phyloP scores from a whole-genome alignment of 2,113 vertebrate genomes.

The Chloropsis cyanopogon region DNA sequence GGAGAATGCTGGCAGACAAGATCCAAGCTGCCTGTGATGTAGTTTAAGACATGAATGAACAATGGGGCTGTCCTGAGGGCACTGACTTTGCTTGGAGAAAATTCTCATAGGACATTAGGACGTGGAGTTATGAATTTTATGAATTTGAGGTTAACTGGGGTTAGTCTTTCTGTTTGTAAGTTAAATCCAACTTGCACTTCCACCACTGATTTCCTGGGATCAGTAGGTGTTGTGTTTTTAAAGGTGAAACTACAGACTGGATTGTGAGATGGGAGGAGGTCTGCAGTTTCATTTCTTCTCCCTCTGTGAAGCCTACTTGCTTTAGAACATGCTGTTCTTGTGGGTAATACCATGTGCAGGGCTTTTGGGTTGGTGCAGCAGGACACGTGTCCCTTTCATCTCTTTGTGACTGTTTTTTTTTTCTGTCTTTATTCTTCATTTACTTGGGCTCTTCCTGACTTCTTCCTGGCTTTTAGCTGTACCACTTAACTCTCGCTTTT shows the following conservation, averaged over 20 bases:
- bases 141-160: slow-evolving; percentile 12
- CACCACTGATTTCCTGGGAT: neutral
- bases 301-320: neutral
- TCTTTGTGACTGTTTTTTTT: neutral
- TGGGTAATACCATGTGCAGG: neutral
- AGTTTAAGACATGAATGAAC: neutral
- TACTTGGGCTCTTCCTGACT: neutral
- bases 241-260: neutral
- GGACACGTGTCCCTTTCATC: neutral
- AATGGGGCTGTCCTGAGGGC: neutral
- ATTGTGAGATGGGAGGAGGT: neutral
- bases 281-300: neutral
- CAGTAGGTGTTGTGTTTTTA: neutral
- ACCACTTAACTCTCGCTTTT: neutral
- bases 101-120: neutral
- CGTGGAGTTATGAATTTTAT: slow-evolving; percentile 9
- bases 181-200: neutral
- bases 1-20: neutral
- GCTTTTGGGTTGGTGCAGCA: neutral
- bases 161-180: neutral
- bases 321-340: neutral
- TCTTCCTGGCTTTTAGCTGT: neutral
- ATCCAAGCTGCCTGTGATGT: neutral
- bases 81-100: neutral
- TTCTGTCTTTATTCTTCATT: neutral